Evolutionary conservation across 2,797 vertebrate genomes (phyloP).

Genomic region (Capromys pilorides): DNA sequence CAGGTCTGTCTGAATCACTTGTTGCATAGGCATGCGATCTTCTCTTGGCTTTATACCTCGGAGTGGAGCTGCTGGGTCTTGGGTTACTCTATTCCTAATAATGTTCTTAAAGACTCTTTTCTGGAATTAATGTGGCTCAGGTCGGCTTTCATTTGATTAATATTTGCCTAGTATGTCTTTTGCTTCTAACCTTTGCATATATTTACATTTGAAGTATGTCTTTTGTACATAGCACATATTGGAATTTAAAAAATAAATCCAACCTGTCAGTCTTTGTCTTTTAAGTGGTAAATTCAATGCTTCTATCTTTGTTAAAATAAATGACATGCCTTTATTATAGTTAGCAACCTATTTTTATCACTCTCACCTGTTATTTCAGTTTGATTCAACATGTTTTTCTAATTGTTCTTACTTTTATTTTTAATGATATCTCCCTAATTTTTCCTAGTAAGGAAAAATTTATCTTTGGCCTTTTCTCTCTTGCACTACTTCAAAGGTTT

Average conservation of each 20-base stretch:
- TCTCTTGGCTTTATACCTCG: background rate
- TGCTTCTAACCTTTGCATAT: constrained; percentile 20
- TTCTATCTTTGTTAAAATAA: constrained; percentile 6
- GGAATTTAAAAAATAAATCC: constrained; percentile 32
- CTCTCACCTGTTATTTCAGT: constrained; percentile 37
- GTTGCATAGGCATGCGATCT: background rate
- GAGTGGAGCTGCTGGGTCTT: background rate
- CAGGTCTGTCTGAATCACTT: background rate
- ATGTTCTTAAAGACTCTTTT: constrained; percentile 22
- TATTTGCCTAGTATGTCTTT: constrained; percentile 33
- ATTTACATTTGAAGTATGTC: constrained; percentile 42
- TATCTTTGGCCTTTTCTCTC: constrained; percentile 2
- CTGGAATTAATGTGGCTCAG: constrained; percentile 15
- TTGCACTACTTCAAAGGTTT: background rate
- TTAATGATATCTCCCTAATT: background rate
- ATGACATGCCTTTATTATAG: background rate
- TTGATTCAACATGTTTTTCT: constrained; percentile 1
- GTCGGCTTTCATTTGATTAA: constrained; percentile 36
- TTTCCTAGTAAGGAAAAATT: constrained; percentile 9
- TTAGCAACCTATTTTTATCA: constrained; percentile 24
- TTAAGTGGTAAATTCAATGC: background rate
- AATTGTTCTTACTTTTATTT: constrained; percentile 11
- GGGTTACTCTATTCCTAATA: background rate
- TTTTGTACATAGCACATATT: constrained; percentile 40
- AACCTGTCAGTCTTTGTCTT: background rate